Evolutionary conservation across 2,888 invertebrate species (phyloP).

Genomic region (Eudemis profundana): DNA sequence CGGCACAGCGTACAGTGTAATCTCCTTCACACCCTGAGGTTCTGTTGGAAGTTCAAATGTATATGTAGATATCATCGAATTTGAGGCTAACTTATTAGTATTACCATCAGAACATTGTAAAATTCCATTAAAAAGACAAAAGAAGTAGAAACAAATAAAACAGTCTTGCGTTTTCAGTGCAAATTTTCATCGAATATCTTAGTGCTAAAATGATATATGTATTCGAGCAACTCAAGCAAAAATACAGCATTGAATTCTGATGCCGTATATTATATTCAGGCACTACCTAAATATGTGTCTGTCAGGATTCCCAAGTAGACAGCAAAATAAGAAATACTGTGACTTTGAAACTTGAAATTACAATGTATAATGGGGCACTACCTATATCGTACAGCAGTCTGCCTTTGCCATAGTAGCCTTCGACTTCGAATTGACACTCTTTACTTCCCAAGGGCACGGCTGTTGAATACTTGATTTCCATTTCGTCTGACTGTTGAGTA

Average conservation of each 20-base stretch:
- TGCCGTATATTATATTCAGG: too few species aligned
- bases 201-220: too few species aligned
- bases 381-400: slow-evolving; percentile 14
- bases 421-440: slow-evolving; percentile 7
- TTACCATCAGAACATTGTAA: too few species aligned
- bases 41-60: slow-evolving; percentile 43
- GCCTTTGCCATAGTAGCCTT: slow-evolving; percentile 5
- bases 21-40: slow-evolving; percentile 52
- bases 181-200: too few species aligned
- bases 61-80: too few species aligned
- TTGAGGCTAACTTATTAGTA: too few species aligned
- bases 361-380: slow-evolving; percentile 1
- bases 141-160: too few species aligned
- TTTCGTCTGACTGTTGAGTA: slow-evolving; percentile 5
- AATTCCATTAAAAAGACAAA: too few species aligned
- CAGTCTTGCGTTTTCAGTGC: too few species aligned
- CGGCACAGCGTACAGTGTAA: slow-evolving; percentile 50
- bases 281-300: background rate
- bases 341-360: background rate
- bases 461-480: slow-evolving; percentile 11
- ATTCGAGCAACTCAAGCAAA: too few species aligned
- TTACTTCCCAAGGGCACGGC: slow-evolving; percentile 18
- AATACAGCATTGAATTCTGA: too few species aligned
- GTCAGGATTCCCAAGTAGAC: background rate
- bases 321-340: background rate